Base-by-base conservation (phyloP, 2,888 invertebrate species). In the Dorcus parallelipipedus region DNA sequence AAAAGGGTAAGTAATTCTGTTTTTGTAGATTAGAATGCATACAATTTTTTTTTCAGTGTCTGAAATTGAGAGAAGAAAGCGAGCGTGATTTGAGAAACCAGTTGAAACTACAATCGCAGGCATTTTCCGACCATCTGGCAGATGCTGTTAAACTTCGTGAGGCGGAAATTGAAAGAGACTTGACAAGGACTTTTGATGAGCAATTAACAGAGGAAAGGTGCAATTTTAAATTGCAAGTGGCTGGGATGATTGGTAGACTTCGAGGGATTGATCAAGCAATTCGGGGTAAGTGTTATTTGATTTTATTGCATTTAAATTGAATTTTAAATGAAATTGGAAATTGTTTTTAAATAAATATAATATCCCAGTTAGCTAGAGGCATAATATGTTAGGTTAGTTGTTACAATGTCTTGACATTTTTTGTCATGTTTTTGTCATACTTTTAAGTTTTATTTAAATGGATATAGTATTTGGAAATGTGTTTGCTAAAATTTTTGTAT, bases 81-180 rank as follows among this genome's bases (percentile, higher is more conserved):
- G 90, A 95, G 71, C 82, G 83, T 49, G 89, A 89, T 60, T 77
- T 95, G 56, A 86, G 90, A 47, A 83, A 85, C 9, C 90, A 94
- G 70, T 76, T 98, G 59, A 90, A 91, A 73, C 84, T 91, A 52
- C 95, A 96, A 71, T 86, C 90, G 1, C 92, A 94, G 69, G 88
- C 94, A 0, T 95, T 96, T 76, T 83, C 87, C 50, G 95, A 95
- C 73, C 88, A 93, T 64, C 74, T 93, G 59, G 83, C 84, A 45
- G 91, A 91, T 69, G 88, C 87, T 1, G 79, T 97, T 9, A 77
- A 79, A 3, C 67, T 78, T 7, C 79, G 79, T 39, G 83, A 83
- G 63, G 68, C 71, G 47, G 83, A 84, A 72, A 69, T 83, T 49
- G 81, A 83, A 55, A 77, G 82, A 23, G 70, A 73, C 51, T 80